Base-by-base conservation (phyloP, 2,797 vertebrate genomes). In the Rhincodon typus region DNA sequence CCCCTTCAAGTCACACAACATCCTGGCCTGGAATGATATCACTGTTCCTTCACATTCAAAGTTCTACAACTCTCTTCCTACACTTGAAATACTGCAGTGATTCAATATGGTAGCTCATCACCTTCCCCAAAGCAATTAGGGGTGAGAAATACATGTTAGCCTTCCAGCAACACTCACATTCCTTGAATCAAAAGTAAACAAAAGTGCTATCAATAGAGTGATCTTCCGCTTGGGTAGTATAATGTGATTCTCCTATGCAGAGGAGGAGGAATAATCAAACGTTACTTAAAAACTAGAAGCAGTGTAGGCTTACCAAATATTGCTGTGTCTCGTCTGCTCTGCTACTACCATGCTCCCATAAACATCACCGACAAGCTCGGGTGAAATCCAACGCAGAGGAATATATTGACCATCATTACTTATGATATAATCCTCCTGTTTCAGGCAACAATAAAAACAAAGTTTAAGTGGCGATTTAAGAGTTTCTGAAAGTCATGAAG, bases 371-470 rank as follows among this genome's bases (percentile, higher is more conserved):
- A 99, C 97, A 97, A 99, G 97, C 96, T 99, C 99, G 57, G 99
- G 99, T 96, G 99, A 98, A 96, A 98, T 98, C 99, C 99, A 99
- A 95, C 99, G 98, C 53, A 99, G 98, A 69, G 99, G 98, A 53
- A 99, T 96, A 42, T 98, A 97, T 95, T 98, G 98, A 96, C 99
- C 98, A 96, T 99, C 99, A 96, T 99, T 98, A 72, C 98, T 98
- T 96, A 99, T 98, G 97, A 99, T 98, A 96, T 99, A 99, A 98
- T 99, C 99, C 96, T 99, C 99, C 99, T 99, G 66, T 96, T 96
- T 79, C 50, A 96, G 38, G 87, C 86, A 34, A 90, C 96, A 95
- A 96, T 96, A 12, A 96, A 1, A 96, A 25, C 86, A 21, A 19
- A 94, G 21, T 17, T 30, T 23, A 77, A 79, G 74, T n/a, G 74